Percentiles rank a stretch among this genome's conserved stretches.
phyloP scores from a whole-genome alignment of 1,140 invertebrate genomes.

The Stenopsyche tienmushanensis region DNA sequence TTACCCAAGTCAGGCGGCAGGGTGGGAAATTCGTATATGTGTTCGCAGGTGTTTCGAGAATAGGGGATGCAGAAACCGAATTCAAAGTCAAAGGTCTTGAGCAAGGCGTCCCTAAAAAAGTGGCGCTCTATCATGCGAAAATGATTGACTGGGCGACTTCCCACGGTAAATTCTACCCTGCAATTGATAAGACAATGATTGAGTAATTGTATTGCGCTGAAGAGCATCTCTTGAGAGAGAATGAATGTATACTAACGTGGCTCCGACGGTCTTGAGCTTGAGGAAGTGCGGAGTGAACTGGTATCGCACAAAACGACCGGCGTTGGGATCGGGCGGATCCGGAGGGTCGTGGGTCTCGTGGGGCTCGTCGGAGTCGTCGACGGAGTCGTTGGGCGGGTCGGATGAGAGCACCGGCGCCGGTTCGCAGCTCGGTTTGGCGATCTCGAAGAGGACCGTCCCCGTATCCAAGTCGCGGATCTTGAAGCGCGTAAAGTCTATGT shows the following conservation, averaged over 20 bases:
- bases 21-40: conserved; percentile 98
- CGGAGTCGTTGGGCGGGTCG: conserved; percentile 57
- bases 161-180: conserved; percentile 96
- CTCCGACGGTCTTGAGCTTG: conserved; percentile 93
- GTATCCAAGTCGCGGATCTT: conserved; percentile 96
- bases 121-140: conserved; percentile 99
- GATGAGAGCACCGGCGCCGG: conserved; percentile 46
- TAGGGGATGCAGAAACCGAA: conserved; percentile 99
- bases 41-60: conserved; percentile 96
- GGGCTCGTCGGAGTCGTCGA: conserved; percentile 47
- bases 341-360: conserved; percentile 60
- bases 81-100: conserved; percentile 99
- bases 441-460: conserved; percentile 92
- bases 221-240: no score
- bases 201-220: conserved; percentile 4
- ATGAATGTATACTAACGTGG: conserved; percentile 72
- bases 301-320: conserved; percentile 94
- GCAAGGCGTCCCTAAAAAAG: conserved; percentile 88
- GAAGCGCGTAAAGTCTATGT: conserved; percentile 97
- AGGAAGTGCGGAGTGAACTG: conserved; percentile 96
- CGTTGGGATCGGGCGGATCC: conserved; percentile 78
- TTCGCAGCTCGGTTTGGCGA: conserved; percentile 95
- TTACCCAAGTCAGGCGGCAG: conserved; percentile 84
- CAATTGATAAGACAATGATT: conserved; percentile 41
- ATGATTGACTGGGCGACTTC: conserved; percentile 86